Evolutionary conservation across 2,888 invertebrate genomes (phyloP), one percentile per base, ranked within the genome.

Genomic region (Brachycybe producta): DNA sequence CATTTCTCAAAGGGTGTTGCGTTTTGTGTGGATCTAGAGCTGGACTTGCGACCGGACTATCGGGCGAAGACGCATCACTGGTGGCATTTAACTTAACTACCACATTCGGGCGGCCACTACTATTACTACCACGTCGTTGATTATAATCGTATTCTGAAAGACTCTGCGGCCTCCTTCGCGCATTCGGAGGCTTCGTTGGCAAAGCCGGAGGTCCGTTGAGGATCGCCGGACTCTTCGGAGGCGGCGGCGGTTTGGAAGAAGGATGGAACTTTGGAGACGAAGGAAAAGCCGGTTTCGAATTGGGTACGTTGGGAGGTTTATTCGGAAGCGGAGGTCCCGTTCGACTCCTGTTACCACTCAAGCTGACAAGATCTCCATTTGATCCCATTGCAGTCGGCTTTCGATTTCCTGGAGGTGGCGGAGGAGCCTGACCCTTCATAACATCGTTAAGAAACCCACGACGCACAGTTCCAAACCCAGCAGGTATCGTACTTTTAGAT

Each of bases 341-440:
- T 17, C 34, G 23, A n/a, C 30, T 11, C 13, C 53, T 41, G 11
- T 13, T 17, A 27, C n/a, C 40, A 32, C 35, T 45, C 11, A 5
- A 17, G 1, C 49, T 43, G 32, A 48, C 34, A 11, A 48, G 51
- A n/a, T n/a, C n/a, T n/a, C n/a, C n/a, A n/a, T n/a, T n/a, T n/a
- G n/a, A n/a, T n/a, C n/a, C n/a, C n/a, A n/a, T n/a, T n/a, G n/a
- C n/a, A 17, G 43, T 34, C 11, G 44, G 21, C 27, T 34, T 23
- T 19, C 21, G 19, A 17, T 26, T 36, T 17, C 24, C 11, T 17
- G 43, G 35, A 15, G 80, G 77, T 50, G 84, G 84, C 23, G 84
- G 83, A 11, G 88, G 87, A 27, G 87, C 87, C 27, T 86, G 84
- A 39, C 84, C 84, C 74, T 57, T 73, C 73, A 57, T 15, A 17